Evolutionary conservation across 64 coral and sea anemone species (phyloP).

Genomic region (Montipora foliosa): DNA sequence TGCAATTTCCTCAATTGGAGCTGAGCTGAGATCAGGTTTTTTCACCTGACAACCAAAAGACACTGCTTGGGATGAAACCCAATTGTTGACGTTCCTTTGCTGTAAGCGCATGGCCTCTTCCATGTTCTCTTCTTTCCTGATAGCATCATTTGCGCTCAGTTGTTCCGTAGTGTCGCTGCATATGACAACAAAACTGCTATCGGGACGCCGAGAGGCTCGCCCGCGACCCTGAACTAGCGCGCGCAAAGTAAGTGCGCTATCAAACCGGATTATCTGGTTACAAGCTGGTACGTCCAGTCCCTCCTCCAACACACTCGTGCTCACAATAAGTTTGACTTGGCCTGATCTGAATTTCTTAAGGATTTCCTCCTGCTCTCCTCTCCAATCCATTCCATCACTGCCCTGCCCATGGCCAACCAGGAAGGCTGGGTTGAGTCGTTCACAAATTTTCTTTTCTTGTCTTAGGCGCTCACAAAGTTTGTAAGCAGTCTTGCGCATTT

Average conservation of each 20-base stretch:
- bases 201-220: conserved; percentile 74
- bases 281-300: conserved; percentile 96
- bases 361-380: conserved; percentile 88
- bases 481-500: conserved; percentile 87
- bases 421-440: conserved; percentile 73
- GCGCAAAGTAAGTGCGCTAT: conserved; percentile 73
- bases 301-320: conserved; percentile 94
- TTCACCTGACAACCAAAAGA: conserved; percentile 76
- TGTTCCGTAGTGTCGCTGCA: conserved; percentile 65
- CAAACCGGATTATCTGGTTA: conserved; percentile 93
- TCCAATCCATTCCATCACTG: conserved; percentile 96
- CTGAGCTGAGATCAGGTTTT: conserved; percentile 4
- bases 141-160: conserved; percentile 26
- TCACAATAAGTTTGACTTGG: conserved; percentile 83
- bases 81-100: conserved; percentile 12
- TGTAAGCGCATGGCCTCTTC: conserved; percentile 85
- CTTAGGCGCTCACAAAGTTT: conserved; percentile 85
- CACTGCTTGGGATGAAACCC: conserved; percentile 36
- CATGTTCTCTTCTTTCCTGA: conserved; percentile 79
- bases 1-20: not conserved
- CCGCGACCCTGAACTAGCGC: conserved; percentile 87
- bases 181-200: conserved; percentile 88
- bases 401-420: conserved; percentile 94
- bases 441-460: conserved; percentile 38
- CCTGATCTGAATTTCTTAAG: conserved; percentile 89